Base-by-base conservation (phyloP, 1,140 invertebrate genomes). In the Contarinia nasturtii region DNA sequence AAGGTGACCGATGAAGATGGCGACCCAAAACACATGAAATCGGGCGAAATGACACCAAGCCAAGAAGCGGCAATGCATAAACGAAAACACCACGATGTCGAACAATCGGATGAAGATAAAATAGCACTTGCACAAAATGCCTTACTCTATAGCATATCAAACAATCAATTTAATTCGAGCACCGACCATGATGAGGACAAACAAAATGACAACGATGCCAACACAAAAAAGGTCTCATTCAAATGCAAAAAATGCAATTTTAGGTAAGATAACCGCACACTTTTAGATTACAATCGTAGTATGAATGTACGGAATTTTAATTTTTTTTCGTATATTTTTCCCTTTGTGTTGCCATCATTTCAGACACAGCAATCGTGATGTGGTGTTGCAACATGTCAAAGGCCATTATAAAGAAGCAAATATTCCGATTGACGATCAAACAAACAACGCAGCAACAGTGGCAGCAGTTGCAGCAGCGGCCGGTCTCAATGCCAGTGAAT, bases 161-260 rank as follows among this genome's bases (percentile, higher is more conserved):
- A 27, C 27, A 27, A 27, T 27, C 27, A 27, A 27, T 27, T 27
- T 27, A 27, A 27, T 27, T 27, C 27, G 4, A 27, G 27, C 10
- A 10, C 27, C 27, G 27, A 27, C 10, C 3, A 27, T 38, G 36
- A 38, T 14, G 36, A 38, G 3, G 17, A 38, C 4, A 38, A 38
- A 38, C 36, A 14, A 38, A 27, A 27, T 27, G 27, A 27, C 27
- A 27, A 27, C 27, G 27, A 27, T 27, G 10, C 27, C 3, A 27
- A 27, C 11, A 12, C 18, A 4, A 43, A 43, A 18, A 21, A 20
- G 41, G 18, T 18, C n/a, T 43, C 41, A 12, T 82, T 78, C 70
- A 84, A 85, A 58, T 89, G 85, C 58, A 87, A 86, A 65, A 81
- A 83, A 57, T 89, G 85, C 55, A 77, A 78, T 57, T 87, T 82